Evolutionary conservation across 2,113 vertebrate species (phyloP).

Genomic region (Ictidomys tridecemlineatus): DNA sequence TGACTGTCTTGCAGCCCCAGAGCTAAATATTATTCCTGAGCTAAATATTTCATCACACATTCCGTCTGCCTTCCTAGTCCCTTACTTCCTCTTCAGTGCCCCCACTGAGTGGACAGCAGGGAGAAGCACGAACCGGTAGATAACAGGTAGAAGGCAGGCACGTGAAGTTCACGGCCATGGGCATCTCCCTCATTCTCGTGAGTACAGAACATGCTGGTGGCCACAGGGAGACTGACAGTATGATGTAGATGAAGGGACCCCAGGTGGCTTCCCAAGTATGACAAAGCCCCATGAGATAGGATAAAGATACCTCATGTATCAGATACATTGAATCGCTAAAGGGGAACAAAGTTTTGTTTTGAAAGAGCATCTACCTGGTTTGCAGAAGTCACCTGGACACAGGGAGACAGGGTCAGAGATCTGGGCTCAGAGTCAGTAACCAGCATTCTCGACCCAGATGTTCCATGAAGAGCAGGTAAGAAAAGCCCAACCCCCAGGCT

Average conservation of each 20-base stretch:
- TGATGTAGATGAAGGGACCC: neutral
- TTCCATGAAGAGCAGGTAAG: neutral
- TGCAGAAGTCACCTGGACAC: neutral
- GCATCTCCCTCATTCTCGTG: accelerated
- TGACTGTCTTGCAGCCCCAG: neutral
- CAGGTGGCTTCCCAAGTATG: neutral
- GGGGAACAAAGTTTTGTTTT: neutral
- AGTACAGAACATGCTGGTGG: accelerated
- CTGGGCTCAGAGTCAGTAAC: neutral
- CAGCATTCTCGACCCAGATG: neutral
- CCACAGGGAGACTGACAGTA: neutral
- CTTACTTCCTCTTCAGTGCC: neutral
- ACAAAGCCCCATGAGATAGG: neutral
- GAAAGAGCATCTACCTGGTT: neutral
- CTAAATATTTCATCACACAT: neutral
- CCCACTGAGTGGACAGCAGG: neutral
- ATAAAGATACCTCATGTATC: neutral
- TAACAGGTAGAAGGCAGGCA: accelerated
- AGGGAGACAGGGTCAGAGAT: neutral
- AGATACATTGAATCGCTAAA: neutral
- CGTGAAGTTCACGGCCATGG: neutral
- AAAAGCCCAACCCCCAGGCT: neutral
- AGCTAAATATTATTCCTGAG: neutral
- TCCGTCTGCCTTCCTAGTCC: neutral
- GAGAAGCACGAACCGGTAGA: neutral